A percentile compares a stretch with the other conserved stretches of the same genome.
Evolutionary conservation across 2,888 invertebrate genomes (phyloP).

Genomic region (Flexamia atlantica): DNA sequence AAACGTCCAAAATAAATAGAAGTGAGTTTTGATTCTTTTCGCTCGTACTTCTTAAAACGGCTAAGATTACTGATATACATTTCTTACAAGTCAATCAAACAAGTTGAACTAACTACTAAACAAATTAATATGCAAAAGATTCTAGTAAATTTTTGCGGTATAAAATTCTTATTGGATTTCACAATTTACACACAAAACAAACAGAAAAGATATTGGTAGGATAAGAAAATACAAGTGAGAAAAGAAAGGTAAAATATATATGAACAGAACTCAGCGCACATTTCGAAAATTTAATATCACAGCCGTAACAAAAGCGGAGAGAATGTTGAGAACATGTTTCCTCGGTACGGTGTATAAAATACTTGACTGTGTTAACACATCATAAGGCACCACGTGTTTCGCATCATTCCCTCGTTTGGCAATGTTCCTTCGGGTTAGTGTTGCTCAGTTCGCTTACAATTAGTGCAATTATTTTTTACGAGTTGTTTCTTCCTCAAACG

Average conservation of each 20-base stretch:
- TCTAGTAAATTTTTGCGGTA: no score
- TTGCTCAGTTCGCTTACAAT: neutral
- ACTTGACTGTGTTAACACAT: conserved; percentile 6
- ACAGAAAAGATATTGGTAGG: neutral
- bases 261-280: neutral
- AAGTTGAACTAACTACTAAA: no score
- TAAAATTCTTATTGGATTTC: no score
- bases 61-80: no score
- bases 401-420: conserved; percentile 18
- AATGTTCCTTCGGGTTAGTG: conserved; percentile 9
- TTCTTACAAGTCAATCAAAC: no score
- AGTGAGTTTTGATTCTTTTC: no score
- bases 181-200: no score
- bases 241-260: neutral
- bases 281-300: neutral
- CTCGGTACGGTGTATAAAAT: conserved; percentile 12
- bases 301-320: neutral
- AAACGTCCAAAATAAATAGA: no score
- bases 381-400: conserved; percentile 15
- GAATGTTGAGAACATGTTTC: neutral
- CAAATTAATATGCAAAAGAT: no score
- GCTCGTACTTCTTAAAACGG: no score
- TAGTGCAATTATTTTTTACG: neutral
- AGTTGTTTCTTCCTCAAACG: neutral
- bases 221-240: neutral